Conservation (phyloP, 1,140 invertebrate genomes). For the Drosophila seguyi region DNA sequence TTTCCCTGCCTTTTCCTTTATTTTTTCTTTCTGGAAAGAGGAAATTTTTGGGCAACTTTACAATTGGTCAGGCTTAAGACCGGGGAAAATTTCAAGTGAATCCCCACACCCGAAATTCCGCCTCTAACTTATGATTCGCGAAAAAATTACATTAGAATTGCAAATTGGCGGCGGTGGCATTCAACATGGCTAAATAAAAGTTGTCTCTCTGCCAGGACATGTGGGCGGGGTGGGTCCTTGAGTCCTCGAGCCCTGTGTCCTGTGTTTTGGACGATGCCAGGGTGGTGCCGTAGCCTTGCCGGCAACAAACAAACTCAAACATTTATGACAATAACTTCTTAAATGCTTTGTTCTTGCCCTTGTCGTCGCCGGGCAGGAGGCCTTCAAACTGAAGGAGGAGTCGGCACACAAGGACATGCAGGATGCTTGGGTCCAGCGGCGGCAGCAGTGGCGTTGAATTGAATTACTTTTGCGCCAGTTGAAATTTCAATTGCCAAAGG, state of each 20-base stretch:
- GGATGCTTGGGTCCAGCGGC: slow-evolving; percentile 43
- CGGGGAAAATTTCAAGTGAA: slow-evolving; percentile 54
- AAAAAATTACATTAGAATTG: slow-evolving; percentile 84
- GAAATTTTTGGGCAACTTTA: slow-evolving; percentile 36
- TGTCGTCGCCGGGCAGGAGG: slow-evolving; percentile 36
- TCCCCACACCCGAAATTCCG: slow-evolving; percentile 35
- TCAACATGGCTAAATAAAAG: slow-evolving; percentile 77
- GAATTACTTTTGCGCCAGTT: slow-evolving; percentile 83
- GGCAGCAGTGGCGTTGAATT: slow-evolving; percentile 71
- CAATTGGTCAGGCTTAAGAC: slow-evolving; percentile 67
- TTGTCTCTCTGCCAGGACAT: slow-evolving; percentile 62
- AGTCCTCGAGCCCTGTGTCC: not conserved
- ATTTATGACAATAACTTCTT: slow-evolving; percentile 84
- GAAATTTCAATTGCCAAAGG: slow-evolving; percentile 77
- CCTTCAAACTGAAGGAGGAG: slow-evolving; percentile 20
- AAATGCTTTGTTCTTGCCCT: slow-evolving; percentile 74
- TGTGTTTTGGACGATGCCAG: slow-evolving; percentile 2
- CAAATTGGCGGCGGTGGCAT: slow-evolving; percentile 69
- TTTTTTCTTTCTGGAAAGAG: not conserved
- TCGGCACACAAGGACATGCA: slow-evolving; percentile 53
- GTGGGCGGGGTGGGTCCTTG: not conserved
- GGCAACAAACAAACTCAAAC: slow-evolving; percentile 76
- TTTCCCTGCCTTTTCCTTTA: not conserved
- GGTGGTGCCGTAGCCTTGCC: slow-evolving; percentile 10
- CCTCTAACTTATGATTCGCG: slow-evolving; percentile 80